Percentiles rank a stretch among this genome's conserved stretches.
phyloP scores from a whole-genome alignment of 2,888 invertebrate genomes.

The Electrophaes corylata region DNA sequence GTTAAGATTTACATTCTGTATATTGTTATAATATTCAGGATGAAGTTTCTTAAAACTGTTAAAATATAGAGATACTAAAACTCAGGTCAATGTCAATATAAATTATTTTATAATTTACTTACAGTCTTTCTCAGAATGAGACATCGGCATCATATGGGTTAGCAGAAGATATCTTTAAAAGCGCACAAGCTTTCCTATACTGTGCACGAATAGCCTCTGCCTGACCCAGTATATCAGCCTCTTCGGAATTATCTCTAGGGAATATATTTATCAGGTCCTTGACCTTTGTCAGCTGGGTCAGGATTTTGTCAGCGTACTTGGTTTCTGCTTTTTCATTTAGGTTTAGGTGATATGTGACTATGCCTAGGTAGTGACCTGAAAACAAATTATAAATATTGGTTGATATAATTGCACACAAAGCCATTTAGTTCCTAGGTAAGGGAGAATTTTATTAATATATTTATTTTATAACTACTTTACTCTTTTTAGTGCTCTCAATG shows the following conservation, averaged over 20 bases:
- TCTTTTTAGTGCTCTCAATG: no score
- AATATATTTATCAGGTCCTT: slow-evolving; percentile 85
- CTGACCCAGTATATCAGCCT: slow-evolving; percentile 86
- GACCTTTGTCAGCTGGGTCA: slow-evolving; percentile 81
- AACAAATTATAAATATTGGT: not conserved
- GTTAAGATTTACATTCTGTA: no score
- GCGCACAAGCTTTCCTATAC: slow-evolving; percentile 88
- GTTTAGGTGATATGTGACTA: slow-evolving; percentile 79
- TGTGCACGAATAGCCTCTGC: slow-evolving; percentile 87
- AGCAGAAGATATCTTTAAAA: slow-evolving; percentile 85
- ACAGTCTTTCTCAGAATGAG: slow-evolving; percentile 79
- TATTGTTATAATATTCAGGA: no score
- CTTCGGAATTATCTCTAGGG: slow-evolving; percentile 86
- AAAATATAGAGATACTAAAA: no score
- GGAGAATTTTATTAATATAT: no score
- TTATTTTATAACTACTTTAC: no score
- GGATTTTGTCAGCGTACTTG: slow-evolving; percentile 81
- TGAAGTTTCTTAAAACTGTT: no score
- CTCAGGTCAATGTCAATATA: not conserved
- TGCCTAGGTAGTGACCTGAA: slow-evolving; percentile 88
- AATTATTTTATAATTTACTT: slow-evolving; percentile 25
- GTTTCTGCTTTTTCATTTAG: slow-evolving; percentile 49
- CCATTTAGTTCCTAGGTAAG: no score
- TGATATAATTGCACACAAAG: no score
- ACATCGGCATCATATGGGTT: slow-evolving; percentile 84